phyloP scores from a whole-genome alignment of 2,888 invertebrate genomes.

The Spisula subtruncata region DNA sequence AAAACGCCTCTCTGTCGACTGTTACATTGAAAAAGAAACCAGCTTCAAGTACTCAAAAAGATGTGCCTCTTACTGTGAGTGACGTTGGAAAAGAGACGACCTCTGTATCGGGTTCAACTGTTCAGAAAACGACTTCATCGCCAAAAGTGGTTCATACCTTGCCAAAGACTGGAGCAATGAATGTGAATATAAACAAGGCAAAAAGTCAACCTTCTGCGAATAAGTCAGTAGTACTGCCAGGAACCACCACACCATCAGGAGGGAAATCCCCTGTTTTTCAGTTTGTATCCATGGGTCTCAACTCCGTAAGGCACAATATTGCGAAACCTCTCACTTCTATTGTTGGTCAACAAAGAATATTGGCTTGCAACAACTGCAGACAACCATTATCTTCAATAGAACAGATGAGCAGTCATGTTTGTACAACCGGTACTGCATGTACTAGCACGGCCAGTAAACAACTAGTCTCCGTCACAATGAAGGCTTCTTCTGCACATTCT shows the following conservation, averaged over 20 bases:
- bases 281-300: background rate
- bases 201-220: background rate
- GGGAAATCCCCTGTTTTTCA: conserved; percentile 8
- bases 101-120: background rate
- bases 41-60: background rate
- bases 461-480: conserved; percentile 17
- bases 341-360: background rate
- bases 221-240: background rate
- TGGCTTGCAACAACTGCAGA: conserved; percentile 45
- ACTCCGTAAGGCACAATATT: background rate
- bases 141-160: background rate
- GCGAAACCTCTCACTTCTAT: background rate
- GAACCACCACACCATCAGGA: background rate
- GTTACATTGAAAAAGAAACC: background rate
- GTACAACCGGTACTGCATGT: background rate
- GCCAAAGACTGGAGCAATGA: background rate
- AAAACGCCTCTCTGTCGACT: background rate
- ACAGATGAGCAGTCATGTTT: conserved; percentile 40
- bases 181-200: conserved; percentile 7
- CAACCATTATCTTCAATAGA: conserved; percentile 42
- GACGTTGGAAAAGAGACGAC: background rate
- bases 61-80: background rate
- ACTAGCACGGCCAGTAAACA: background rate
- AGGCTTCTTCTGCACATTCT: background rate
- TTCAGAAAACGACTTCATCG: background rate